A percentile compares a stretch with the other conserved stretches of the same genome.
Evolutionary conservation across 2,888 invertebrate genomes (phyloP).

Genomic region (Polyommatus icarus): DNA sequence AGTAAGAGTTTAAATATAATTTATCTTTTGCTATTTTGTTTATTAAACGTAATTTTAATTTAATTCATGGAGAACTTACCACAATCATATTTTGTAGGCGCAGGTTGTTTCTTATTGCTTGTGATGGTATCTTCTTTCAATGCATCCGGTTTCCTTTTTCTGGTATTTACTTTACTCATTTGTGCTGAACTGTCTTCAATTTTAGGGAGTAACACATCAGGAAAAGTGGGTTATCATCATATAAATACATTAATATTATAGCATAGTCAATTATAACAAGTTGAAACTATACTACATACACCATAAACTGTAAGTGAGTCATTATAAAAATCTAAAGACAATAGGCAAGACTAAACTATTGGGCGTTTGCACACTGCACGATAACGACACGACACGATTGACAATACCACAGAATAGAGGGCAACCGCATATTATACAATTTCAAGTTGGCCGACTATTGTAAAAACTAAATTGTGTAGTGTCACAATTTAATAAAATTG

Average conservation of each 20-base stretch:
- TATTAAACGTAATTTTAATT: too few species aligned
- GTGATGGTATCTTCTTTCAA: neutral
- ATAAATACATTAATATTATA: too few species aligned
- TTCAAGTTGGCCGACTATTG: too few species aligned
- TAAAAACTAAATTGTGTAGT: too few species aligned
- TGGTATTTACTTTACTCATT: neutral
- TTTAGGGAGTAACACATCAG: neutral
- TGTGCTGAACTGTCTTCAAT: neutral
- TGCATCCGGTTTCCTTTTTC: neutral
- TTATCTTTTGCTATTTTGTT: too few species aligned
- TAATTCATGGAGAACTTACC: neutral
- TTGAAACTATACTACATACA: too few species aligned
- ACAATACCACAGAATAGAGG: too few species aligned
- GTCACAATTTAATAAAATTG: too few species aligned
- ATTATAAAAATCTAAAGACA: neutral
- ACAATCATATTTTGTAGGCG: neutral
- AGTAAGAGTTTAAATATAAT: too few species aligned
- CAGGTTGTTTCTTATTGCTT: neutral
- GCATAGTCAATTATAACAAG: neutral
- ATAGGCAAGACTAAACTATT: neutral
- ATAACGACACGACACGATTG: too few species aligned
- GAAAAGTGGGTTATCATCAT: neutral
- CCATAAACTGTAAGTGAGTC: neutral
- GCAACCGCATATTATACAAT: too few species aligned
- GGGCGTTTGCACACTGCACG: too few species aligned